Evolutionary conservation across 2,797 vertebrate genomes (phyloP), one percentile per base, ranked within the genome.

Genomic region (Coregonus suidteri): DNA sequence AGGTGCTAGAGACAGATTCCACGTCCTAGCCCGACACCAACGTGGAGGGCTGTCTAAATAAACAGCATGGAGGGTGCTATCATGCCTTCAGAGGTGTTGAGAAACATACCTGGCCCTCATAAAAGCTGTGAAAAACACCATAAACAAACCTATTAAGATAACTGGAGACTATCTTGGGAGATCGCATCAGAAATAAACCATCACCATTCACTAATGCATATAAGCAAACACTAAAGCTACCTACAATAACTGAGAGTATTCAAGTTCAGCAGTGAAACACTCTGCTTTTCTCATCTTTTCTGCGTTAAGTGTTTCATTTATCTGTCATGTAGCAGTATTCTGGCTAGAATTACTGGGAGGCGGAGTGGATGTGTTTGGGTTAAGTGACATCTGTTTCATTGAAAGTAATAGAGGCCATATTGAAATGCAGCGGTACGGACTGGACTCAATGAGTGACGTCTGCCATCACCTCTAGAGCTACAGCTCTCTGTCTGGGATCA

Each of bases 401-500:
- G 18, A n/a, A 18, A 62, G 35, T 65, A 62, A 75, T 75, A 75
- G 47, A 64, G 73, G 64, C 37, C 59, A 0, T 59, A 62, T 34
- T 65, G 73, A 75, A 65, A 41, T 62, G 56, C 59, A 75, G 35
- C 53, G 18, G n/a, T 20, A 59, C 56, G 7, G 56, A 47, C 59
- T 25, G 59, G 59, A 64, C 59, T 25, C 59, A 64, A 25, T 7
- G 59, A 64, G 59, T 25, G 59, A 64, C n/a, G 20, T 1, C 15
- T 53, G 54, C 64, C 47, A 47, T 47, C 0, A 75, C 73, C 78
- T 82, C 72, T 18, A 25, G 83, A 80, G 84, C 74, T 34, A 47
- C 56, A 0, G 80, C 66, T 75, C 77, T 64, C 76, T 47, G 41
- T 47, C 41, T 86, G 79, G 87, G 86, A 90, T 89, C 87, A 86